Conservation (phyloP, 2,888 invertebrate species). For the Aelia acuminata region DNA sequence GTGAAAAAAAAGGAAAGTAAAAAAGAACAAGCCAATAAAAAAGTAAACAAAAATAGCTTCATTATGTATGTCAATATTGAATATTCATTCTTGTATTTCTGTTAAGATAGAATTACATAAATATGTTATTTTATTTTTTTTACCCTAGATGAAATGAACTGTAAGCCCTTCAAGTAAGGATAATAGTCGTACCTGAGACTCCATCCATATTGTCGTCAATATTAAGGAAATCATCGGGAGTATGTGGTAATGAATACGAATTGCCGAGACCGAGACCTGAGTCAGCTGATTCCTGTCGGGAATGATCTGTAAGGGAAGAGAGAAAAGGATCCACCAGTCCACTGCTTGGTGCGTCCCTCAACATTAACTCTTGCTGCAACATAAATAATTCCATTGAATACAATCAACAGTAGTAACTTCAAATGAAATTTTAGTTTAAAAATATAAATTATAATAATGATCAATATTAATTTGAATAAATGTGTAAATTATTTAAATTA, state of each 20-base stretch:
- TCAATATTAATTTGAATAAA: neutral
- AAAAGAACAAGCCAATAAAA: too few relatives aligned
- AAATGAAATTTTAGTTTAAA: too few relatives aligned
- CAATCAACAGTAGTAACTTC: too few relatives aligned
- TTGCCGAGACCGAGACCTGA: constrained; percentile 92
- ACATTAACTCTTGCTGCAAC: constrained; percentile 79
- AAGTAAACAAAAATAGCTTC: too few relatives aligned
- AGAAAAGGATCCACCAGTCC: constrained; percentile 81
- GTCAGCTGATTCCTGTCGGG: constrained; percentile 94
- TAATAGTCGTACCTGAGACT: constrained; percentile 75
- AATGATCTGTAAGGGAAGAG: constrained; percentile 87
- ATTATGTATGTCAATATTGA: too few relatives aligned
- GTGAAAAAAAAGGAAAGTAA: too few relatives aligned
- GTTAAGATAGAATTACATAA: too few relatives aligned
- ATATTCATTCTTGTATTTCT: too few relatives aligned
- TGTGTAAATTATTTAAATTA: neutral
- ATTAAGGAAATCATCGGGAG: constrained; percentile 93
- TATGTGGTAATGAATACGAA: constrained; percentile 90
- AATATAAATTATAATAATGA: neutral
- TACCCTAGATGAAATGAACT: too few relatives aligned
- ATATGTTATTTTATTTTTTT: too few relatives aligned
- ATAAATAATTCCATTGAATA: neutral
- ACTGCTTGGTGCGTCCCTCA: constrained; percentile 76
- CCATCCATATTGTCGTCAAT: constrained; percentile 94
- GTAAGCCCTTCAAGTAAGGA: neutral